phyloP scores from a whole-genome alignment of 2,113 vertebrate species.

The Lamprologus tigripictilis region DNA sequence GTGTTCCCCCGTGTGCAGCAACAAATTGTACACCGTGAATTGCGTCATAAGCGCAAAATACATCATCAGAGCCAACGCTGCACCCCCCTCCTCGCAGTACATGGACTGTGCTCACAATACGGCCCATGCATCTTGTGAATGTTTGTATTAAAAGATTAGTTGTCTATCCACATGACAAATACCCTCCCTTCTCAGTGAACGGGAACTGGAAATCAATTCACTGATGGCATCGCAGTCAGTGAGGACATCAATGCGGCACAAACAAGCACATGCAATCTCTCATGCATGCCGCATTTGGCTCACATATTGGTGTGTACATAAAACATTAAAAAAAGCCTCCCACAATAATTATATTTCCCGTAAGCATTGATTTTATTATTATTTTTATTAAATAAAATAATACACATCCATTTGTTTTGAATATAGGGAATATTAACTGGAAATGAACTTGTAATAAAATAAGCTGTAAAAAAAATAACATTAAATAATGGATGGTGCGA shows the following conservation, averaged over 20 bases:
- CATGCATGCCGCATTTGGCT: not conserved
- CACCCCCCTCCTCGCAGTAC: constrained; percentile 16
- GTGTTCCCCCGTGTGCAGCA: not conserved
- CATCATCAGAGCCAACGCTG: constrained; percentile 16
- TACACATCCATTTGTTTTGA: not conserved
- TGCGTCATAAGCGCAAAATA: constrained; percentile 19
- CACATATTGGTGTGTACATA: constrained; percentile 3
- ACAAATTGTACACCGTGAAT: constrained; percentile 1
- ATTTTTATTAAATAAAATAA: not conserved
- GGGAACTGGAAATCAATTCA: constrained; percentile 70
- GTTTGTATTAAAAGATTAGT: constrained; percentile 70
- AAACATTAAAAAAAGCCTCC: not conserved
- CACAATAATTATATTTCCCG: not conserved
- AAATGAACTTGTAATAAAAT: not conserved
- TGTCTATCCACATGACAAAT: constrained; percentile 71
- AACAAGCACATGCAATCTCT: constrained; percentile 18
- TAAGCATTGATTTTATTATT: not conserved
- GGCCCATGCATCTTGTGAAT: constrained; percentile 59
- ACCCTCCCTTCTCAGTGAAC: constrained; percentile 52
- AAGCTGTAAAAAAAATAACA: not conserved
- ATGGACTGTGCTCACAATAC: constrained; percentile 29
- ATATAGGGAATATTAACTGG: not conserved
- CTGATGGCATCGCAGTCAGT: constrained; percentile 60
- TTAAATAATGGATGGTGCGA: constrained; percentile 27
- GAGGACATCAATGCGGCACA: constrained; percentile 56